Evolutionary conservation across 2,113 vertebrate genomes (phyloP), one percentile per base, ranked within the genome.

Genomic region (Tychaedon coryphoeus): DNA sequence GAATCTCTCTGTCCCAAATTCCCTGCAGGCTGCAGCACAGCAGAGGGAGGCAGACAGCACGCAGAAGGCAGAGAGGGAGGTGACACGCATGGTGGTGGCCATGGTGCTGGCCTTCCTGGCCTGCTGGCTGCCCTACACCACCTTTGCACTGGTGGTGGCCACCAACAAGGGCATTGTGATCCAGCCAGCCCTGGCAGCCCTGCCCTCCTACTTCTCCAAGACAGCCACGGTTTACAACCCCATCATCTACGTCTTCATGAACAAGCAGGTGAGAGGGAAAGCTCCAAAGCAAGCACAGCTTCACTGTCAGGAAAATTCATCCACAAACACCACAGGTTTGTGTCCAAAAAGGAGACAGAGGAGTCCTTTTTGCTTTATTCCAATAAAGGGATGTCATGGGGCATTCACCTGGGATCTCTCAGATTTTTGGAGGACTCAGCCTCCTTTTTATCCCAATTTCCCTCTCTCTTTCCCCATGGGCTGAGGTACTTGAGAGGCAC

Each of bases 121-220:
- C 74, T 97, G 97, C 96, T 98, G 97, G 97, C 86, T 97, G 79
- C 97, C 97, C 58, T 98, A 98, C 43, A 31, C 96, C 77, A 90
- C 88, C 2, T 98, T 98, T 25, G 97, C 97, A 0, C 43, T 97
- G 72, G 92, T 97, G 92, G 96, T 97, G n/a, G 96, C 97, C 87
- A 90, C 96, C 76, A 77, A 61, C 71, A 96, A 96, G 29, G 95
- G 90, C 72, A 91, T 98, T 3, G 3, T 69, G 60, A 97, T 97
- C 86, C 93, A 96, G 42, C 97, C 97, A 0, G 76, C 87, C 5
- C 88, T 97, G 3, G 95, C 97, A 1, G 97, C 97, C 50, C 92
- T 98, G 95, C 97, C 97, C 26, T 97, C 97, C 61, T 98, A 98
- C 86, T 98, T 97, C 95, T 97, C 97, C 91, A 98, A 97, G 95